Evolutionary conservation across 2,888 invertebrate species (phyloP).

Genomic region (Drosophila stalkeri): DNA sequence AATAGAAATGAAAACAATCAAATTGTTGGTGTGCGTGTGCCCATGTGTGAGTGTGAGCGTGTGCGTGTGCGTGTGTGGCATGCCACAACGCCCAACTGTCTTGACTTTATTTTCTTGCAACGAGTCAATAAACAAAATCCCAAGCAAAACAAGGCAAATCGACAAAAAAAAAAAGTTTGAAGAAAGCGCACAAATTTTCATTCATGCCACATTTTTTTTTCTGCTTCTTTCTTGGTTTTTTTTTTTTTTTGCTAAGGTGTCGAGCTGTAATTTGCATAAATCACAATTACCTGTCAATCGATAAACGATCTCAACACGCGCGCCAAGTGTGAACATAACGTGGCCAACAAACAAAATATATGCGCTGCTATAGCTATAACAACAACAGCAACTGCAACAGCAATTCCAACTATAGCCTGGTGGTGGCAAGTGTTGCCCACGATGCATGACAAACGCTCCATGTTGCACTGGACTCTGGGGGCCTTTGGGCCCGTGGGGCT

Average conservation of each 20-base stretch:
- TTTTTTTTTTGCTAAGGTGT: conserved; percentile 59
- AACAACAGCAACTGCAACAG: conserved; percentile 7
- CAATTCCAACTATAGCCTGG: conserved; percentile 28
- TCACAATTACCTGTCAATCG: conserved; percentile 80
- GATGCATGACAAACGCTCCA: conserved; percentile 65
- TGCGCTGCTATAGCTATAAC: conserved; percentile 42
- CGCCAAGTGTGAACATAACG: conserved; percentile 55
- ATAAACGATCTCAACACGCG: conserved; percentile 69
- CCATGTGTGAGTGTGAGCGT: neutral
- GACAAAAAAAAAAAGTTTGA: conserved; percentile 17
- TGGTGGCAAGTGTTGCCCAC: conserved; percentile 57
- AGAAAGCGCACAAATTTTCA: conserved; percentile 54
- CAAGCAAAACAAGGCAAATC: conserved; percentile 48
- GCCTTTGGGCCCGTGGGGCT: neutral
- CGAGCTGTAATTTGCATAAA: conserved; percentile 74
- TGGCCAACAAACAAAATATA: conserved; percentile 39
- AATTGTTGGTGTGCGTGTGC: conserved; percentile 15
- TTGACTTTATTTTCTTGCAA: conserved; percentile 56
- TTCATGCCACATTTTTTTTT: conserved; percentile 42
- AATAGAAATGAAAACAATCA: conserved; percentile 77
- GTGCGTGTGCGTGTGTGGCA: conserved; percentile 5
- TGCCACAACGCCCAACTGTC: conserved; percentile 27
- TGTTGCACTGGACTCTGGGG: conserved; percentile 31
- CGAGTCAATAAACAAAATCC: conserved; percentile 71
- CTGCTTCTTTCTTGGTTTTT: neutral